Evolutionary conservation across 1,140 invertebrate genomes (phyloP).

Genomic region (Stegodyphus dumicola): DNA sequence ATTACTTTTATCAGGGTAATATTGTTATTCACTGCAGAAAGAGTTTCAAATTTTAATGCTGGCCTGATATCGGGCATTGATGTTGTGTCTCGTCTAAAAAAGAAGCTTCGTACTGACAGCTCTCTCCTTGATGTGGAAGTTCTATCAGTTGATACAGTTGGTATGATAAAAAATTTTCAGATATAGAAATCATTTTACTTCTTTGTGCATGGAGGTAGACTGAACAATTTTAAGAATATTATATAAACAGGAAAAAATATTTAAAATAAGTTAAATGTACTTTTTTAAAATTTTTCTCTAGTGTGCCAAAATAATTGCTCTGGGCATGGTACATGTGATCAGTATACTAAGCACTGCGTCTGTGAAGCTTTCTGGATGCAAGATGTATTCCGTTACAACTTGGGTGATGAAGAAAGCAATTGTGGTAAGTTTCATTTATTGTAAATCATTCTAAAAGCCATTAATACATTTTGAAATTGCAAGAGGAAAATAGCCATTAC

Average conservation of each 20-base stretch:
- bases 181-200: background rate
- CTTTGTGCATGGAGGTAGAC: background rate
- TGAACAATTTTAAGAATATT: background rate
- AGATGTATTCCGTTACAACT: conserved; percentile 75
- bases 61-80: conserved; percentile 71
- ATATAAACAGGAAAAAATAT: background rate
- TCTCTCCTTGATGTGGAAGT: conserved; percentile 80
- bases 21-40: conserved; percentile 72
- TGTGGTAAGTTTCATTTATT: conserved; percentile 75
- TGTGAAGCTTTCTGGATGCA: conserved; percentile 98
- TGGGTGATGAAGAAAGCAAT: conserved; percentile 77
- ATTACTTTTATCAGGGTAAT: conserved; percentile 55
- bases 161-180: conserved; percentile 61
- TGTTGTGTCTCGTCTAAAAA: conserved; percentile 75
- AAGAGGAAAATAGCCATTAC: too few species aligned
- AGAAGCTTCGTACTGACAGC: conserved; percentile 77
- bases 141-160: conserved; percentile 79
- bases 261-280: background rate
- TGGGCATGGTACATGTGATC: conserved; percentile 88
- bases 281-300: conserved; percentile 20
- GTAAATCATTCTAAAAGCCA: too few species aligned
- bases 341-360: conserved; percentile 82
- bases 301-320: conserved; percentile 95
- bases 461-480: too few species aligned
- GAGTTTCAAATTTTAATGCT: conserved; percentile 64